Percentiles rank a stretch among this genome's conserved stretches.
Conservation (phyloP, 1,140 invertebrate genomes). For the Probaryconus sp. region DNA sequence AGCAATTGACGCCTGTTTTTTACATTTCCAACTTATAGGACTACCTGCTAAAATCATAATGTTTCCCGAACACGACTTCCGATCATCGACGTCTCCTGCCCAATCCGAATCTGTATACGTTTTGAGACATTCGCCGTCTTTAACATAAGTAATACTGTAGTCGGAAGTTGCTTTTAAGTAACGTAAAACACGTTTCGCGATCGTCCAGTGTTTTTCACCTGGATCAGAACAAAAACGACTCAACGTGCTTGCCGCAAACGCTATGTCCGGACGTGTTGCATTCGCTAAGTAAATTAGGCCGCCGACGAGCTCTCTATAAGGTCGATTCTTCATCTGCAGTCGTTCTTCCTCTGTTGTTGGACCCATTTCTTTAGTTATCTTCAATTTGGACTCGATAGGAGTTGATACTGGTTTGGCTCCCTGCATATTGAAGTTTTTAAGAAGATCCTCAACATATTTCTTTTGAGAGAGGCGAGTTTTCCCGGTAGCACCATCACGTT, state of each 20-base stretch:
- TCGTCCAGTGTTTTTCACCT: slow-evolving; percentile 44
- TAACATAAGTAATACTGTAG: slow-evolving; percentile 32
- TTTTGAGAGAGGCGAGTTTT: slow-evolving; percentile 18
- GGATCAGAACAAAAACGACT: slow-evolving; percentile 59
- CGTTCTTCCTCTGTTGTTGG: slow-evolving; percentile 6
- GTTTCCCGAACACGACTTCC: slow-evolving; percentile 36
- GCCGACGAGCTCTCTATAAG: slow-evolving; percentile 67
- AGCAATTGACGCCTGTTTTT: slow-evolving; percentile 21
- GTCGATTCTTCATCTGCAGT: slow-evolving; percentile 24
- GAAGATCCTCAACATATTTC: slow-evolving; percentile 16
- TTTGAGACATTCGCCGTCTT: slow-evolving; percentile 6
- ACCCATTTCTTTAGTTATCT: slow-evolving; percentile 23
- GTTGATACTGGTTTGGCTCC: slow-evolving; percentile 15
- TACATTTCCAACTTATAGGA: slow-evolving; percentile 35
- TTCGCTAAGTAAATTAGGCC: slow-evolving; percentile 67
- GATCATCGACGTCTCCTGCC: slow-evolving; percentile 22
- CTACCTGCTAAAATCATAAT: slow-evolving; percentile 6
- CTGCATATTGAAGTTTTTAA: slow-evolving; percentile 31
- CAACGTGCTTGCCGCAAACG: slow-evolving; percentile 60
- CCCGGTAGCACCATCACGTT: slow-evolving; percentile 2
- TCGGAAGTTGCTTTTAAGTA: slow-evolving; percentile 61
- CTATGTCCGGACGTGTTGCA: slow-evolving; percentile 57
- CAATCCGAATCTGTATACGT: slow-evolving; percentile 32
- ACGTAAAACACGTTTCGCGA: slow-evolving; percentile 61
- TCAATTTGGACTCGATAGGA: slow-evolving; percentile 27